Percentiles rank a stretch among this genome's conserved stretches.
phyloP scores from a whole-genome alignment of 2,888 invertebrate genomes.

The Spatulosminthurus flaviceps region DNA sequence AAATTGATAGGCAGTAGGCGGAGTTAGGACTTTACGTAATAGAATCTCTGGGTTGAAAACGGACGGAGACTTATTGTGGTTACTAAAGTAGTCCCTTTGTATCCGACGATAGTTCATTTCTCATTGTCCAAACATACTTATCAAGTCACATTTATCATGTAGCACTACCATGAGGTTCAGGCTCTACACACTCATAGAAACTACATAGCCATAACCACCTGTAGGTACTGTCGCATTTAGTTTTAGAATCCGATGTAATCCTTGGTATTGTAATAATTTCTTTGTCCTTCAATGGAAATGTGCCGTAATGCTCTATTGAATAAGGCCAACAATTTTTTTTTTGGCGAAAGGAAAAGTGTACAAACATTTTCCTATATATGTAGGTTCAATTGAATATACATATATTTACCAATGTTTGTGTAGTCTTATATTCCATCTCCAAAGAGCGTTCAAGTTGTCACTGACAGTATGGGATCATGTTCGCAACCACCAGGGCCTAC shows the following conservation, averaged over 20 bases:
- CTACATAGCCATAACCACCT: slow-evolving; percentile 23
- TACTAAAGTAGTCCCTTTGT: not conserved
- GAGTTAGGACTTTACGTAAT: slow-evolving; percentile 33
- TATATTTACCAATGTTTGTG: no score
- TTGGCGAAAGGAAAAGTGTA: slow-evolving; percentile 40
- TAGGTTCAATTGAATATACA: not conserved
- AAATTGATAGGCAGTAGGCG: slow-evolving; percentile 26
- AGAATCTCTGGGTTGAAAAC: slow-evolving; percentile 22
- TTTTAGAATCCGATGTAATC: not conserved
- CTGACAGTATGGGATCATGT: slow-evolving; percentile 2
- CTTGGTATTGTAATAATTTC: slow-evolving; percentile 35
- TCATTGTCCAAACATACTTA: slow-evolving; percentile 48
- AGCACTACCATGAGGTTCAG: not conserved
- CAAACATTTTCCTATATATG: not conserved
- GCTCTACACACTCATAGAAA: not conserved
- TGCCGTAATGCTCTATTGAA: slow-evolving; percentile 45
- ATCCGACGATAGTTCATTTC: slow-evolving; percentile 39
- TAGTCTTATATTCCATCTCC: no score
- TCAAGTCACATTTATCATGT: slow-evolving; percentile 47
- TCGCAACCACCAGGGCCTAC: not conserved
- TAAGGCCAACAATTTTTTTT: slow-evolving; percentile 43
- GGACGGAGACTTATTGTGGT: slow-evolving; percentile 5
- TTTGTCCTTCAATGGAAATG: slow-evolving; percentile 40
- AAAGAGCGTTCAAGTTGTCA: not conserved
- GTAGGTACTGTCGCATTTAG: slow-evolving; percentile 40